Conservation (phyloP, 2,888 invertebrate genomes). For the Trissolcus japonicus region DNA sequence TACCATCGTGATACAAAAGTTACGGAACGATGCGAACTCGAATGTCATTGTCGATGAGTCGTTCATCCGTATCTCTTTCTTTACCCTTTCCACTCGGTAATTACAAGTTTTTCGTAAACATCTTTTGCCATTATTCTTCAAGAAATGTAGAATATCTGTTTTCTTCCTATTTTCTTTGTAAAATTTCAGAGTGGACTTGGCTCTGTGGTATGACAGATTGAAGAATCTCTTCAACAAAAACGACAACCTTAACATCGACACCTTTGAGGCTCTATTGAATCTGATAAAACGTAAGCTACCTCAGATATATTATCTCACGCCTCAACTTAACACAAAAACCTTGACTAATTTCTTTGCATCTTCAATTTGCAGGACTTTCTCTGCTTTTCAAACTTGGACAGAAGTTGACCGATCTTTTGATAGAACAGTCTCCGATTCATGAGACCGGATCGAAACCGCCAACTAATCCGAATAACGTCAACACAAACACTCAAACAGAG, state of each 20-base stretch:
- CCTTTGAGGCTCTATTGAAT: background rate
- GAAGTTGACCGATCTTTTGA: slow-evolving; percentile 5
- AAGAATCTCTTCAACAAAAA: background rate
- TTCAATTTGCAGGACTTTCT: slow-evolving; percentile 3
- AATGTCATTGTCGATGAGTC: too few relatives aligned
- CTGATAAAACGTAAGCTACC: background rate
- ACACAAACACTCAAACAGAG: slow-evolving; percentile 14
- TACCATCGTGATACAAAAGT: too few relatives aligned
- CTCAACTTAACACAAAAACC: background rate
- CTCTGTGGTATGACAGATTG: background rate
- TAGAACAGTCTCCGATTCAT: slow-evolving; percentile 19
- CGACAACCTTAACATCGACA: background rate
- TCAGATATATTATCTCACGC: too few relatives aligned
- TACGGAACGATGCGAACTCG: too few relatives aligned
- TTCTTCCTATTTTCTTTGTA: background rate
- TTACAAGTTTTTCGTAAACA: too few relatives aligned
- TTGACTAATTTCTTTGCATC: background rate
- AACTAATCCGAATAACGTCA: background rate
- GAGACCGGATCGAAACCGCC: background rate
- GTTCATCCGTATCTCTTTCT: too few relatives aligned
- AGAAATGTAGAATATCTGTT: too few relatives aligned
- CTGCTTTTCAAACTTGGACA: slow-evolving; percentile 3
- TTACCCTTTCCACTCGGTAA: too few relatives aligned
- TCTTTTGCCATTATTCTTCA: too few relatives aligned
- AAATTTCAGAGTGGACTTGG: background rate